Evolutionary conservation across 2,797 vertebrate genomes (phyloP).

Genomic region (Chiroxiphia lanceolata): DNA sequence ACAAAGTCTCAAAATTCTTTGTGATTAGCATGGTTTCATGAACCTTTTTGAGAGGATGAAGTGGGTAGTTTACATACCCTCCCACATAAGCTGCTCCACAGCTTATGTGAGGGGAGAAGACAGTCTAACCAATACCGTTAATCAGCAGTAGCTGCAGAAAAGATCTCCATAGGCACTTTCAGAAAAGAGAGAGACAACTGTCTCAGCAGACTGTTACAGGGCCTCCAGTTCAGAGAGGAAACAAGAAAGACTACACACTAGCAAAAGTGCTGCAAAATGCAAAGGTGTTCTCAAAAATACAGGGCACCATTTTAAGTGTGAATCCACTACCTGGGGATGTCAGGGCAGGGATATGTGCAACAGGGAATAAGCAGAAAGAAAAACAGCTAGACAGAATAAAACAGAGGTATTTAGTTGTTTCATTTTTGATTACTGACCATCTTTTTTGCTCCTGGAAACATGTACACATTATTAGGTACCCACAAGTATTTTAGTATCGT

Average conservation of each 20-base stretch:
- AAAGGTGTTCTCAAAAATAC: neutral
- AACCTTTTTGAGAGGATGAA: neutral
- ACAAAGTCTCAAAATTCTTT: neutral
- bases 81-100: neutral
- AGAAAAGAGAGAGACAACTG: neutral
- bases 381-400: neutral
- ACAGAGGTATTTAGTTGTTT: neutral
- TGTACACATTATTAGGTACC: rapidly evolving
- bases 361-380: neutral
- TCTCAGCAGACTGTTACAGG: neutral
- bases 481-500: neutral
- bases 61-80: neutral
- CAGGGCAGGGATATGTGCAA: neutral
- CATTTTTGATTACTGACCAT: neutral
- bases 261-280: neutral
- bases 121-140: neutral
- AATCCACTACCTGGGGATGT: neutral
- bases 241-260: neutral
- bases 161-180: neutral
- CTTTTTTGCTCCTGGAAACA: neutral
- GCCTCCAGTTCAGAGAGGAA: neutral
- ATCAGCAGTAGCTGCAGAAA: neutral
- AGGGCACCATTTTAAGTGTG: neutral
- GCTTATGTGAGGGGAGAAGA: neutral
- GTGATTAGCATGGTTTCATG: neutral